These are phyloP conservation scores for Pygathrix nemaeus DNA, from an alignment of 2,113 vertebrate species.

Conservation along the genomic window DNA sequence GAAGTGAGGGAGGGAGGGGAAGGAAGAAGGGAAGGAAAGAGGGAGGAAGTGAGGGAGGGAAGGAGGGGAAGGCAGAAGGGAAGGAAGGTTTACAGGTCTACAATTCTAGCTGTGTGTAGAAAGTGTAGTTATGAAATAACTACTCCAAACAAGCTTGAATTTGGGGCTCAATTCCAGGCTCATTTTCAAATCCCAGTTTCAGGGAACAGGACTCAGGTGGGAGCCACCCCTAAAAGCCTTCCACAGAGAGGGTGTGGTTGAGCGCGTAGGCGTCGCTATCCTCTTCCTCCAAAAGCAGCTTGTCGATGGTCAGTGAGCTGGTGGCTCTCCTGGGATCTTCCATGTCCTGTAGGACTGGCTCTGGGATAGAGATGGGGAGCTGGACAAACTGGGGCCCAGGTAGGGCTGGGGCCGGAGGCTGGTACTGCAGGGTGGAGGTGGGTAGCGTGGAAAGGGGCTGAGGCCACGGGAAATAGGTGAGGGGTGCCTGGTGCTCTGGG, in stretches of 20 bases:
- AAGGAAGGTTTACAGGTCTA: neutral
- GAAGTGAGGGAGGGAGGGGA: neutral
- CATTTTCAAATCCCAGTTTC: neutral
- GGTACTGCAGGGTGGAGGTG: slow-evolving; percentile 87
- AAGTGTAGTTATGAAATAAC: neutral
- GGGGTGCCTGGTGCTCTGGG: slow-evolving; percentile 87
- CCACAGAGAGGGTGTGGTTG: slow-evolving; percentile 87
- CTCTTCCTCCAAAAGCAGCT: slow-evolving; percentile 90
- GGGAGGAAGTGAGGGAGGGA: neutral
- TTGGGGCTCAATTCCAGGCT: neutral
- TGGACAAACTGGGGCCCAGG: slow-evolving; percentile 88
- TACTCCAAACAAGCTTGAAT: neutral
- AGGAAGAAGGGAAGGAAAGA: too few relatives aligned
- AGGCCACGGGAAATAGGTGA: slow-evolving; percentile 94
- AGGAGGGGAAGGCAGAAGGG: too few relatives aligned
- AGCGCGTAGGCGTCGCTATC: slow-evolving; percentile 88
- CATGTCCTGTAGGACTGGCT: slow-evolving; percentile 86
- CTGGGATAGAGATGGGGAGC: slow-evolving; percentile 88
- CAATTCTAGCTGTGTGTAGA: neutral
- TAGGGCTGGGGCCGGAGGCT: slow-evolving; percentile 84
- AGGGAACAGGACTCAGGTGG: neutral
- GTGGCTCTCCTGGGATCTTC: slow-evolving; percentile 86
- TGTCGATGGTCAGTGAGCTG: slow-evolving; percentile 89
- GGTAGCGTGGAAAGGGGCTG: slow-evolving; percentile 91
- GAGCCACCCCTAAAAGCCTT: slow-evolving; percentile 79